Evolutionary conservation across 2,113 vertebrate species (phyloP), one percentile per base, ranked within the genome.

Genomic region (Myrmophylax atrothorax): DNA sequence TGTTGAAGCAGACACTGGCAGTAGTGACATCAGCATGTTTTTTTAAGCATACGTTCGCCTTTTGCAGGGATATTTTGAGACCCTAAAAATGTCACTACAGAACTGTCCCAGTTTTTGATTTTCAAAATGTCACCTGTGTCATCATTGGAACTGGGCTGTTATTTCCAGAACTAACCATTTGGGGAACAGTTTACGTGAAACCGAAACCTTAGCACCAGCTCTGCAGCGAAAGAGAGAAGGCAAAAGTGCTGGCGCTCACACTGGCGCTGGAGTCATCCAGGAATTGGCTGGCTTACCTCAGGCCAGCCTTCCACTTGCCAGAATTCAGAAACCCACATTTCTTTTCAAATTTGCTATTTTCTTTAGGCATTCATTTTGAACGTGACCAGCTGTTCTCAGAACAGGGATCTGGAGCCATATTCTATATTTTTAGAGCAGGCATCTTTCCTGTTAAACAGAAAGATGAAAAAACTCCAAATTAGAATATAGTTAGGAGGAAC

Each of bases 81-180:
- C 94, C 94, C 93, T 90, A 96, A 96, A 96, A 96, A 97, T 96
- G 94, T 97, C 95, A 93, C 92, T 85, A 85, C 85, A 95, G 93
- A 96, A 93, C 90, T 95, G 95, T 97, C 94, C 95, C 94, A 96
- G 94, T 96, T 96, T 95, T 95, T 93, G 90, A 96, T 96, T 95
- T 97, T 95, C 91, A 93, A 97, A 97, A 96, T 96, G 95, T 97
- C 95, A 96, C 96, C 96, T 96, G 95, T 96, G 93, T 97, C 94
- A 94, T 97, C 96, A 3, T 74, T 96, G 90, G 90, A 93, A 92
- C 92, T 88, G 93, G 96, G 95, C 95, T 96, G 94, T 95, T 96
- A 95, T 97, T 94, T 96, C 93, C 95, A 97, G 95, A 93, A 74
- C 94, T 91, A 96, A 97, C 91, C 96, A 94, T 96, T 96, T 96